phyloP scores from a whole-genome alignment of 2,888 invertebrate species.

The Drosophila ochracea region DNA sequence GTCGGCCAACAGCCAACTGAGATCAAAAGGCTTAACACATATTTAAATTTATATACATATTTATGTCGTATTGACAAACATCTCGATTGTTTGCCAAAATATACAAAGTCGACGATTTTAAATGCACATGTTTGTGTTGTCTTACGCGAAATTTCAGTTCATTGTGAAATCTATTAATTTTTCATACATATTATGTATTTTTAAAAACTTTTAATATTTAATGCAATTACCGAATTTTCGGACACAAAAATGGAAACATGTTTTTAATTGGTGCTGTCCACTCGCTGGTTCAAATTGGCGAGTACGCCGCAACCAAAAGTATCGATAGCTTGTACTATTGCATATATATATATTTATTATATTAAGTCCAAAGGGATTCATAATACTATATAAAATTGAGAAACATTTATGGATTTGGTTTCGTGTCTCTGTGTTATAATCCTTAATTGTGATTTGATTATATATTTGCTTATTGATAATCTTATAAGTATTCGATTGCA shows the following conservation, averaged over 20 bases:
- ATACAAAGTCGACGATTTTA: background rate
- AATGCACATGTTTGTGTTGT: background rate
- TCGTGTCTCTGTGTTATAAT: background rate
- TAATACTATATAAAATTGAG: background rate
- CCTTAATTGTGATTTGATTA: background rate
- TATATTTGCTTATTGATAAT: background rate
- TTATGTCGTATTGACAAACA: slow-evolving; percentile 7
- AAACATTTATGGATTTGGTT: no score
- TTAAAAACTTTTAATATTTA: slow-evolving; percentile 12
- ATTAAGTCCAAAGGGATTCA: background rate
- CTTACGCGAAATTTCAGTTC: background rate
- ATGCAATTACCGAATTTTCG: slow-evolving; percentile 20
- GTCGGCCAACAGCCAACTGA: slow-evolving; percentile 1
- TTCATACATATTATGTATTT: slow-evolving; percentile 7
- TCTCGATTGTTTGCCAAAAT: slow-evolving; percentile 1
- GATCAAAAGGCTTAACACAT: slow-evolving; percentile 21
- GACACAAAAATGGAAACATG: slow-evolving; percentile 38
- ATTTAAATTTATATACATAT: slow-evolving; percentile 24
- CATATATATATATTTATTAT: background rate
- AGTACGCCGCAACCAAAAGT: background rate
- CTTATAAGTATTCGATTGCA: background rate
- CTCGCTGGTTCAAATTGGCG: slow-evolving; percentile 9
- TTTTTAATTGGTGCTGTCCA: slow-evolving; percentile 41
- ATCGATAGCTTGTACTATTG: slow-evolving; percentile 15
- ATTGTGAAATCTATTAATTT: slow-evolving; percentile 4